Percentiles rank a stretch among this genome's conserved stretches.
phyloP scores from a whole-genome alignment of 2,113 vertebrate species.

The Condylura cristata region DNA sequence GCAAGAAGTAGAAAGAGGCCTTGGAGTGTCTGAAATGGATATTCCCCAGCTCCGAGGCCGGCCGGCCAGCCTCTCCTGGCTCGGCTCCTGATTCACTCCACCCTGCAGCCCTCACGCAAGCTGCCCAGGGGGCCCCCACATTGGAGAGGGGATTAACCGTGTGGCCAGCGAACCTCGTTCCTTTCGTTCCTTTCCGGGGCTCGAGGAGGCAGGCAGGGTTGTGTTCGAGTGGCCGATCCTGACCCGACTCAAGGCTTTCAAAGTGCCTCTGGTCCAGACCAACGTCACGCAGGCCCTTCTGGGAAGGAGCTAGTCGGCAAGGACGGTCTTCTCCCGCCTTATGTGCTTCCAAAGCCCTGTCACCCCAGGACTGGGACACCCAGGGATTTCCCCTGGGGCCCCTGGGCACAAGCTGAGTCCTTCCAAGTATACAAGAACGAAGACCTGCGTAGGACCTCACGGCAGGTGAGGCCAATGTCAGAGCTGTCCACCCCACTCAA shows the following conservation, averaged over 20 bases:
- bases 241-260: neutral
- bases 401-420: neutral
- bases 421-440: too few relatives aligned
- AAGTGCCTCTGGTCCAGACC: neutral
- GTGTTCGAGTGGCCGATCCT: neutral
- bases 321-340: neutral
- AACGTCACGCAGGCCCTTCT: neutral
- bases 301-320: neutral
- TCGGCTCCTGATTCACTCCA: neutral
- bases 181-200: neutral
- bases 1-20: neutral
- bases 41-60: too few relatives aligned
- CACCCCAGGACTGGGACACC: neutral
- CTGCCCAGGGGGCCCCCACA: neutral
- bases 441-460: too few relatives aligned
- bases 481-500: too few relatives aligned
- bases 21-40: neutral
- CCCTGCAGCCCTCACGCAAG: neutral
- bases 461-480: neutral
- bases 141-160: neutral
- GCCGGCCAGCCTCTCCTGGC: too few relatives aligned
- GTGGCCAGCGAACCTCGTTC: neutral
- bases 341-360: neutral
- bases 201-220: neutral
- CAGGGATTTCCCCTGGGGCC: neutral